A percentile compares a stretch with the other conserved stretches of the same genome.
Conservation (phyloP, 1,140 invertebrate genomes). For the Bombus polaris region DNA sequence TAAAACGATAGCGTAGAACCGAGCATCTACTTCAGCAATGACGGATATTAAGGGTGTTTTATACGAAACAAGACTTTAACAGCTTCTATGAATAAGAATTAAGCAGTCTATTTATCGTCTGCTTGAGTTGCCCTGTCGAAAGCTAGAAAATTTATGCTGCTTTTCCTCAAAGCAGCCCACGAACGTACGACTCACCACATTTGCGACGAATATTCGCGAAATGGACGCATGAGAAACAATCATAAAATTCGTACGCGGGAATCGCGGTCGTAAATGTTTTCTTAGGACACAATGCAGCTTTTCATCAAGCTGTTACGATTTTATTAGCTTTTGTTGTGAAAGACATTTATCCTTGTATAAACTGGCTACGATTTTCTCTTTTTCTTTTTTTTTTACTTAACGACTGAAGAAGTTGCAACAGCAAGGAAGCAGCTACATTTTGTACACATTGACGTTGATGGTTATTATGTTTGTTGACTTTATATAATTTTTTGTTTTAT, state of each 20-base stretch:
- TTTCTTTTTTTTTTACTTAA: background rate
- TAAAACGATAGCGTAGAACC: background rate
- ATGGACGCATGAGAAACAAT: slow-evolving; percentile 4
- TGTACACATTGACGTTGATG: too few relatives aligned
- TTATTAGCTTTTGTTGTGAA: background rate
- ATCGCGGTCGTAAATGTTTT: slow-evolving; percentile 22
- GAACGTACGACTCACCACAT: background rate
- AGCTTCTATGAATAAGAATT: background rate
- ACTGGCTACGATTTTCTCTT: background rate
- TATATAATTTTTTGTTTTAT: too few relatives aligned
- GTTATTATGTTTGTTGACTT: too few relatives aligned
- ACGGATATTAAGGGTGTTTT: background rate
- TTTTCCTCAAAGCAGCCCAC: background rate
- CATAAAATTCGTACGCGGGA: background rate
- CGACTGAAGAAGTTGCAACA: too few relatives aligned
- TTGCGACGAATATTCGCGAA: background rate
- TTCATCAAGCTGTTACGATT: slow-evolving; percentile 16
- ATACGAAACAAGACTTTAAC: background rate
- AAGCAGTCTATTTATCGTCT: too few relatives aligned
- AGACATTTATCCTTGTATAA: background rate
- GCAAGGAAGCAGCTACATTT: too few relatives aligned
- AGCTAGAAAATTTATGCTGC: background rate
- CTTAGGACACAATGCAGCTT: slow-evolving; percentile 4
- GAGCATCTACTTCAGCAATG: background rate
- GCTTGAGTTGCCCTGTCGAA: background rate